Evolutionary conservation across 92 coral and sea anemone species (phyloP).

Genomic region (Palythoa grandis): DNA sequence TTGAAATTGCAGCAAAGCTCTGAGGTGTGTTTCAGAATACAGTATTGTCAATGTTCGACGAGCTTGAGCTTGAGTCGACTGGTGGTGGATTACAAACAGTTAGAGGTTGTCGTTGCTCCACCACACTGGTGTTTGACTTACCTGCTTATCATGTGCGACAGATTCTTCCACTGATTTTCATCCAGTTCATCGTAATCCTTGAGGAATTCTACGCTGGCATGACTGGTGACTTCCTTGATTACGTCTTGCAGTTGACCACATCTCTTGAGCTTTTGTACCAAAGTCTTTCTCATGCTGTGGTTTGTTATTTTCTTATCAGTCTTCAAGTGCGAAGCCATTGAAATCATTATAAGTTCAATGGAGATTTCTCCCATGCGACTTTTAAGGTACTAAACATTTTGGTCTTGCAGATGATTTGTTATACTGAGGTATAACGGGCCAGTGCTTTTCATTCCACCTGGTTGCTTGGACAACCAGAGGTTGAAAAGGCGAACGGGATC

Average conservation of each 20-base stretch:
- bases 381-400: too few species aligned
- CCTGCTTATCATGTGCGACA: too few species aligned
- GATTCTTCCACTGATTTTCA: too few species aligned
- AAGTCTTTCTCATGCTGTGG: constrained; percentile 63
- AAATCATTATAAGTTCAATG: constrained; percentile 55
- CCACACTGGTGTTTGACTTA: background rate
- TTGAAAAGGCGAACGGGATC: too few species aligned
- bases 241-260: constrained; percentile 32
- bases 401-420: constrained; percentile 43
- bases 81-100: constrained; percentile 1
- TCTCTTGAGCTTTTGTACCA: constrained; percentile 34
- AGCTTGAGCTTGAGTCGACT: background rate
- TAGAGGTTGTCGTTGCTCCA: background rate
- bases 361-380: constrained; percentile 62
- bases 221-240: constrained; percentile 38
- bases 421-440: constrained; percentile 64
- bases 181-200: too few species aligned
- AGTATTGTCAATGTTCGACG: background rate
- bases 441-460: constrained; percentile 58
- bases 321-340: constrained; percentile 59
- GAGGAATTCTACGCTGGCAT: constrained; percentile 32
- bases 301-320: constrained; percentile 56
- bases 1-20: too few species aligned
- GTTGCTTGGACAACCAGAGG: too few species aligned
- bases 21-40: too few species aligned